Percentiles rank a stretch among this genome's conserved stretches.
These are phyloP conservation scores for Aurelia coerulea DNA, from an alignment of 30 jellyfish, hydroid and myxozoan species.

Conservation along the genomic window DNA sequence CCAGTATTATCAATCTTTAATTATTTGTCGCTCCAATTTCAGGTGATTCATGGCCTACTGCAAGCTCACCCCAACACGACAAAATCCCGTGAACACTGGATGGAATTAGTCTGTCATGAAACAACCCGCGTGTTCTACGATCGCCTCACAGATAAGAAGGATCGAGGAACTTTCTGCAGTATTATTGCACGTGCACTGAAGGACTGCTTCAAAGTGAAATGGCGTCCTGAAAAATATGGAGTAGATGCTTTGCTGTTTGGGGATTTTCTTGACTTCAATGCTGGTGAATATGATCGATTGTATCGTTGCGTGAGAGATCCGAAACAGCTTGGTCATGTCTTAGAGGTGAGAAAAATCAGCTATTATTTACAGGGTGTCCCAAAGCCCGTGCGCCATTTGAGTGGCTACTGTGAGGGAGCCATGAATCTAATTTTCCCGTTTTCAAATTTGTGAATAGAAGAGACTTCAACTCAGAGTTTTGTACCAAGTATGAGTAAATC, in stretches of 20 bases:
- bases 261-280: conserved; percentile 79
- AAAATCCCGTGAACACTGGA: conserved; percentile 76
- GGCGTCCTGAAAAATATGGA: conserved; percentile 62
- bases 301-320: conserved; percentile 76
- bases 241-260: conserved; percentile 79
- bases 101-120: conserved; percentile 82
- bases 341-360: conserved; percentile 66
- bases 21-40: neutral
- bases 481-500: no score
- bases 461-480: no score
- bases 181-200: conserved; percentile 51
- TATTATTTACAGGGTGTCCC: no score
- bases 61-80: conserved; percentile 72
- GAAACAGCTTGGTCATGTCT: conserved; percentile 60
- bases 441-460: no score
- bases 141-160: conserved; percentile 74
- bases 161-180: conserved; percentile 57
- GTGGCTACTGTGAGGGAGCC: no score
- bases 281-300: conserved; percentile 45
- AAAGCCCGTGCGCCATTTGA: no score
- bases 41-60: conserved; percentile 81
- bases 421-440: no score
- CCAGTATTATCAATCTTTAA: no score
- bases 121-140: conserved; percentile 77
- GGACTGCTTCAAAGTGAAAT: conserved; percentile 72